Percentiles rank a stretch among this genome's conserved stretches.
These are phyloP conservation scores for Chelmon rostratus DNA, from an alignment of 2,797 vertebrate species.

Conservation along the genomic window DNA sequence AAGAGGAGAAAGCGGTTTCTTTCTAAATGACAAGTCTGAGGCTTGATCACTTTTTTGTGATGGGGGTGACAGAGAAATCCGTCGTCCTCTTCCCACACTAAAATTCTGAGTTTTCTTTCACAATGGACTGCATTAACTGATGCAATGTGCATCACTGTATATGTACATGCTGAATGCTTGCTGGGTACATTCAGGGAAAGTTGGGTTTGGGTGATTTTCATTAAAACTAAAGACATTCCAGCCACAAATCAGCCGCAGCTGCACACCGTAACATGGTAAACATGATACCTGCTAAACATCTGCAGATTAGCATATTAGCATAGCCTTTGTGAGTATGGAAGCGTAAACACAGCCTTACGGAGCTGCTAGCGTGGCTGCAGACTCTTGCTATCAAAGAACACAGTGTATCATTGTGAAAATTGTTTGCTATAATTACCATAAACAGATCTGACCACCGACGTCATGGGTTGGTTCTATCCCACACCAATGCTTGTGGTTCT, in stretches of 20 bases:
- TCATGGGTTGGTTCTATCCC: slow-evolving; percentile 1
- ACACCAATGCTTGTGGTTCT: slow-evolving; percentile 3
- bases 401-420: slow-evolving; percentile 5
- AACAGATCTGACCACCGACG: slow-evolving; percentile 25
- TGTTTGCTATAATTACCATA: slow-evolving; percentile 33
- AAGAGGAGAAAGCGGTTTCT: slow-evolving; percentile 39
- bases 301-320: not conserved
- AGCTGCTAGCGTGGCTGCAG: too few relatives aligned
- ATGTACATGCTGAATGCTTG: not conserved
- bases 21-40: slow-evolving; percentile 47
- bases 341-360: not conserved
- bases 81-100: slow-evolving; percentile 13
- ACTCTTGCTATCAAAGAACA: not conserved
- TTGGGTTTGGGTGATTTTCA: not conserved
- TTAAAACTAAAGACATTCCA: not conserved
- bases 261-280: not conserved
- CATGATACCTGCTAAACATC: not conserved
- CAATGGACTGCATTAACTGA: not conserved
- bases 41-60: slow-evolving; percentile 20
- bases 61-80: slow-evolving; percentile 22
- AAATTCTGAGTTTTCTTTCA: not conserved
- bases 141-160: not conserved
- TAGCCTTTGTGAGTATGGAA: not conserved
- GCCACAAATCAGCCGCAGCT: not conserved
- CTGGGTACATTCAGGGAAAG: not conserved